Base-by-base conservation (phyloP, 2,113 vertebrate species). In the Macrotus californicus region DNA sequence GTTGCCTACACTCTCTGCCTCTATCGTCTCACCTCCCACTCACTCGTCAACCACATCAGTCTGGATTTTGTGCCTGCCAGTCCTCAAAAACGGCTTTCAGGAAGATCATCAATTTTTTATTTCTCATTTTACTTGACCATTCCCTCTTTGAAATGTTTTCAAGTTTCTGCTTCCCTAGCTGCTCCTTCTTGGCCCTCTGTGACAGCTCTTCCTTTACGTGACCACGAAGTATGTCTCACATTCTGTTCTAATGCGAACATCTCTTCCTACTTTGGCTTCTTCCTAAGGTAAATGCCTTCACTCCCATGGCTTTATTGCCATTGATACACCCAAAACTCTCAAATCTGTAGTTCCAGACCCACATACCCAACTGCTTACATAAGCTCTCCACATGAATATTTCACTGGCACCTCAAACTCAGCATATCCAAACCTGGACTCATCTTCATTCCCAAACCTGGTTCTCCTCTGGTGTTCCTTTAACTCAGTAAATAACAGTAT, bases 51-150 rank as follows among this genome's bases (percentile, higher is more conserved):
- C 10, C 67, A 29, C 31, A 86, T 56, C 73, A 76, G 66, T 48
- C 77, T 93, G 39, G 29, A 83, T 70, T 87, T 87, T 34, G 70
- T 79, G 31, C 41, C 66, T 69, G 48, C 41, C 10, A 52, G 75
- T 75, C 54, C 72, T 91, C 87, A 48, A 91, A 86, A 59, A 73
- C 34, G 48, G 21, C 70, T 85, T 22, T 90, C 24, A 61, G 36
- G 81, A 82, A 91, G 84, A 50, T 81, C 43, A 81, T 93, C 72
- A 69, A 16, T 69, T 96, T 96, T 93, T 95, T 84, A 87, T 88
- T 95, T 91, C 72, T 91, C 41, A 84, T 77, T 86, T 92, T 92
- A 69, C 56, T 41, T 50, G 56, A 48, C 21, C 41, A 70, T 75
- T 94, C 72, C 31, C 24, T 90, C 64, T 87, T 94, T 84, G 70